Conservation (phyloP, 2,113 vertebrate genomes). For the Tetrax tetrax region DNA sequence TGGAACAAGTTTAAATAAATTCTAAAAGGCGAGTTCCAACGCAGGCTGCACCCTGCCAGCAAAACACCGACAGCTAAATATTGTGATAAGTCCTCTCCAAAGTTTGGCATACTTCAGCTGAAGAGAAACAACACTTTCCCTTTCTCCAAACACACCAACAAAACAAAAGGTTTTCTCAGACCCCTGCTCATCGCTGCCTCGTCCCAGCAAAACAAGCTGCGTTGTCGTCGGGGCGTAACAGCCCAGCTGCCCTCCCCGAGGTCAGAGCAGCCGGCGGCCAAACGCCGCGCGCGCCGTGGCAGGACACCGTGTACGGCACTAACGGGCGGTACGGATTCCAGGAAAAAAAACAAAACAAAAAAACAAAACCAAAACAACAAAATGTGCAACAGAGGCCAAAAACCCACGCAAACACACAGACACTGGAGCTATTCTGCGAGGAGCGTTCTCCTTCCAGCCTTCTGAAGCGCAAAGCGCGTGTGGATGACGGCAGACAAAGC, state of each 20-base stretch:
- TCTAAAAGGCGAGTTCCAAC: not conserved
- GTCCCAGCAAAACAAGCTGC: not conserved
- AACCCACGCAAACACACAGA: rapidly evolving
- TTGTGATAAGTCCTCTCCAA: not conserved
- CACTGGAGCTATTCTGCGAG: not conserved
- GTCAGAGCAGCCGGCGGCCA: not conserved
- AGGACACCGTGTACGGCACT: not conserved
- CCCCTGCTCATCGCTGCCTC: not conserved
- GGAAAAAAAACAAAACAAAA: not conserved
- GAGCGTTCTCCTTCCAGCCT: rapidly evolving
- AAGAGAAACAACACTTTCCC: not conserved
- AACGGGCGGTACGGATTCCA: not conserved
- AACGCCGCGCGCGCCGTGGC: not conserved
- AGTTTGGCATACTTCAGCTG: not conserved
- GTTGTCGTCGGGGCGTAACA: not conserved
- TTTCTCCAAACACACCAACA: not conserved
- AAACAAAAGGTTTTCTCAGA: not conserved
- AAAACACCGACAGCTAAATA: not conserved
- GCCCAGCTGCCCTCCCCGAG: not conserved
- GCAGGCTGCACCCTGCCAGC: not conserved
- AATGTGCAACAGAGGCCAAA: not conserved
- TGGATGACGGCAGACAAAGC: not conserved
- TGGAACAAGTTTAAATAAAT: not conserved
- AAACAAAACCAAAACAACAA: too few species aligned
- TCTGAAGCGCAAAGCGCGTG: rapidly evolving